Evolutionary conservation across 2,797 vertebrate genomes (phyloP), one percentile per base, ranked within the genome.

Genomic region (Enteromius argenteus): DNA sequence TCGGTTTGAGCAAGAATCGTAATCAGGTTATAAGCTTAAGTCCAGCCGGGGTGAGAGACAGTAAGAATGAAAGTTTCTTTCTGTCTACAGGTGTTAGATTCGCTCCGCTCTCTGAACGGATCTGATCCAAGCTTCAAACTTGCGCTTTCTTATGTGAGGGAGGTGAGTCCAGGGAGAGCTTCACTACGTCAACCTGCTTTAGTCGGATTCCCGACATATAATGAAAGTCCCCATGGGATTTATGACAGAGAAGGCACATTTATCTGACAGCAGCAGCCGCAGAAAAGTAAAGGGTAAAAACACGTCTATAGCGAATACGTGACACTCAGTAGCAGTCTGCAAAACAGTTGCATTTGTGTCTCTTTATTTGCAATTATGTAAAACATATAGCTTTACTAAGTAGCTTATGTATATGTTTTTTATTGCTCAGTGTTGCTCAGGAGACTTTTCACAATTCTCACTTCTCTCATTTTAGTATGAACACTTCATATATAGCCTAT

Each of bases 101-200:
- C 27, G 37, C 56, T 62, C 53, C 42, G 56, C 30, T 35, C 46
- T 77, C 37, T 77, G 39, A 66, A n/a, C 1, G 60, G 76, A 66
- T 64, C 60, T 79, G 58, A 30, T 66, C 27, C 10, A 6, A 8
- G 39, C 23, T 23, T 64, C 58, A 46, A 66, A 64, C 23, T 32
- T 35, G 39, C 4, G 76, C 39, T 32, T 30, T 27, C 27, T 44
- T 46, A 66, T 64, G 60, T 32, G 60, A 79, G 76, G 23, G 76
- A 60, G 42, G 14, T 21, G 58, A 64, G 32, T n/a, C 32, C 17
- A n/a, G 49, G 32, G 11, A 39, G 39, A 32, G 60, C 58, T 35
- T 39, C 13, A 35, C 17, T 79, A 66, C 77, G 77, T 79, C 58
- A 79, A 23, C 77, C 77, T 32, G 60, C 60, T 35, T 30, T 13